Evolutionary conservation across 2,888 invertebrate species (phyloP).

Genomic region (Volucella zonaria): DNA sequence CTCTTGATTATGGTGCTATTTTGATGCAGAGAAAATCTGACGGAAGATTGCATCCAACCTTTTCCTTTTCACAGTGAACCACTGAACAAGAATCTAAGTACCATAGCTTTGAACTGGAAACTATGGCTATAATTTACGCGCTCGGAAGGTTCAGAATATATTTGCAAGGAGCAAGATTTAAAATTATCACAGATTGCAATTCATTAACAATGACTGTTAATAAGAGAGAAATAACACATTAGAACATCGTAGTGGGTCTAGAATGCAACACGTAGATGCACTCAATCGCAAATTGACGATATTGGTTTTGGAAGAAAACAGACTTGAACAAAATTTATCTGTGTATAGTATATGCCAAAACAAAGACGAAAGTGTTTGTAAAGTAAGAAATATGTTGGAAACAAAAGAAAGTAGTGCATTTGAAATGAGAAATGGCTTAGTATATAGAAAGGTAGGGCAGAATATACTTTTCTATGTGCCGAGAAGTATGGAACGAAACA

Average conservation of each 20-base stretch:
- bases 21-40: constrained; percentile 73
- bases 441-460: constrained; percentile 17
- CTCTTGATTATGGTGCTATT: constrained; percentile 75
- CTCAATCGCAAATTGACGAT: constrained; percentile 70
- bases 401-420: constrained; percentile 31
- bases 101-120: constrained; percentile 77
- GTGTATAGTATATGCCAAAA: constrained; percentile 42
- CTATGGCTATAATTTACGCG: constrained; percentile 75
- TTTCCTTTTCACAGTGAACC: constrained; percentile 76
- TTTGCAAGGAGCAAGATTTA: too few species aligned
- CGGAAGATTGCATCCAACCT: constrained; percentile 74
- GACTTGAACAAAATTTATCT: constrained; percentile 11
- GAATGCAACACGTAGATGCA: constrained; percentile 77
- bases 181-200: too few species aligned
- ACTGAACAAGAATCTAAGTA: constrained; percentile 74
- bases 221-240: too few species aligned
- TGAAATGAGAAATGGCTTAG: constrained; percentile 27
- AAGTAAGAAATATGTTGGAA: constrained; percentile 24
- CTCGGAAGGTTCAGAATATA: background rate
- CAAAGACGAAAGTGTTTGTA: constrained; percentile 15
- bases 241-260: background rate
- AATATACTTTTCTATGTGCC: constrained; percentile 38
- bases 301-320: constrained; percentile 37
- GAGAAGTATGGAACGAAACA: constrained; percentile 36
- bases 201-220: background rate